phyloP scores from a whole-genome alignment of 2,797 vertebrate species.

The Geotrypetes seraphini region DNA sequence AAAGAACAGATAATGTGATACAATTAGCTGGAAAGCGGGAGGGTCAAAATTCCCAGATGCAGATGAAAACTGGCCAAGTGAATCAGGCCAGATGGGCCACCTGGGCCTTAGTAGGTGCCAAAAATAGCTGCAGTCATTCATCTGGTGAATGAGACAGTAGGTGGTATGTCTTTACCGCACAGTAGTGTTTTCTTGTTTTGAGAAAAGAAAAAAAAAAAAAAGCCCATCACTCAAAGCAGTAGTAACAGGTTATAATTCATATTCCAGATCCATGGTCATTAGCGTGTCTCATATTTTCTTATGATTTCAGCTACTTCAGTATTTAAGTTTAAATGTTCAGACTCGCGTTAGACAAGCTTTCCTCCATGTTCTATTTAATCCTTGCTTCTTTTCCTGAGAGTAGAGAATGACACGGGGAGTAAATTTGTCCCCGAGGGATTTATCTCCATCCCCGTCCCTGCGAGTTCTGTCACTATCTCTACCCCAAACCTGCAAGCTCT shows the following conservation, averaged over 20 bases:
- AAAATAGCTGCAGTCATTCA: slow-evolving; percentile 56
- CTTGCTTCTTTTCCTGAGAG: not conserved
- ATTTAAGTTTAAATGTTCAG: not conserved
- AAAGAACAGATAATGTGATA: slow-evolving; percentile 91
- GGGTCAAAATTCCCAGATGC: slow-evolving; percentile 68
- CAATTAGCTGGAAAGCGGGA: slow-evolving; percentile 83
- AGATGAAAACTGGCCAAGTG: slow-evolving; percentile 54
- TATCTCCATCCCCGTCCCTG: too few species aligned
- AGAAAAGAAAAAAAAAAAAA: slow-evolving; percentile 10
- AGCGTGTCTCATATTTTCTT: not conserved
- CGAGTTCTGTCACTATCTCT: too few species aligned
- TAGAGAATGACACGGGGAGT: too few species aligned
- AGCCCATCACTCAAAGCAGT: slow-evolving; percentile 24
- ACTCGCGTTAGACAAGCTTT: not conserved
- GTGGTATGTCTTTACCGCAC: slow-evolving; percentile 32
- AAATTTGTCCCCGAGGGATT: too few species aligned
- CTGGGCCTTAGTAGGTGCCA: slow-evolving; percentile 67
- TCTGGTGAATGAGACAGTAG: slow-evolving; percentile 37
- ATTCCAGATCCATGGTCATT: slow-evolving; percentile 23
- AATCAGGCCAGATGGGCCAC: slow-evolving; percentile 69
- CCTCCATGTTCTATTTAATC: not conserved
- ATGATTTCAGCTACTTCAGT: slow-evolving; percentile 7
- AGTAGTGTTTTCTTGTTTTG: not conserved
- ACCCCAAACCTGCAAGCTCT: too few species aligned
- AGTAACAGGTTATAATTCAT: slow-evolving; percentile 19